Evolutionary conservation across 2,888 invertebrate genomes (phyloP).

Genomic region (Loripinus fragilis): DNA sequence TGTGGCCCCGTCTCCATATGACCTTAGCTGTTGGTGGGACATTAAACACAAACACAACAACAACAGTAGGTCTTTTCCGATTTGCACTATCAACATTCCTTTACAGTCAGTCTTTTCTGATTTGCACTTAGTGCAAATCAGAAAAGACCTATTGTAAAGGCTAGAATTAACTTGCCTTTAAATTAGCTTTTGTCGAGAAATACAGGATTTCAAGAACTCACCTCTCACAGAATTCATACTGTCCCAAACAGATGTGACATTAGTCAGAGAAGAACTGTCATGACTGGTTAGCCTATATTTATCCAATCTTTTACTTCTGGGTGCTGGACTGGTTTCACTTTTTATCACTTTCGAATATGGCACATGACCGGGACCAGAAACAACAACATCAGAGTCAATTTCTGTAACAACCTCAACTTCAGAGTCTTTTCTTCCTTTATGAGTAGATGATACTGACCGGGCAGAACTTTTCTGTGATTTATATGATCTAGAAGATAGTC

Average conservation of each 20-base stretch:
- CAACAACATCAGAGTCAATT: neutral
- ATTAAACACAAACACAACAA: too few species aligned
- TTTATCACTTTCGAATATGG: neutral
- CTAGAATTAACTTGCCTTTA: too few species aligned
- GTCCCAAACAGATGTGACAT: conserved; percentile 70
- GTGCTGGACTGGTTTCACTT: neutral
- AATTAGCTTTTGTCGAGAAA: too few species aligned
- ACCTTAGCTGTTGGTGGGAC: too few species aligned
- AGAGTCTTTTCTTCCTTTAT: too few species aligned
- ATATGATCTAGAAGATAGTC: neutral
- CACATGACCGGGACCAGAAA: neutral
- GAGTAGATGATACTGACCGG: neutral
- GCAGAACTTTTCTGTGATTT: conserved; percentile 2
- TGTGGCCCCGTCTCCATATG: too few species aligned
- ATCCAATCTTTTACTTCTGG: neutral
- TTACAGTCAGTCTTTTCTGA: too few species aligned
- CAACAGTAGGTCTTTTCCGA: too few species aligned
- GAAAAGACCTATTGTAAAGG: too few species aligned
- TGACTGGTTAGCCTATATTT: conserved; percentile 21
- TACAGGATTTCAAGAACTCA: conserved; percentile 25
- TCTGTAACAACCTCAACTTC: neutral
- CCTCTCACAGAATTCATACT: conserved; percentile 54
- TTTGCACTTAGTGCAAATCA: too few species aligned
- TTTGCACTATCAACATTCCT: too few species aligned
- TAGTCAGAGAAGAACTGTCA: conserved; percentile 59